Conservation (phyloP, 1,140 invertebrate genomes). For the Drosophila subpulchrella region DNA sequence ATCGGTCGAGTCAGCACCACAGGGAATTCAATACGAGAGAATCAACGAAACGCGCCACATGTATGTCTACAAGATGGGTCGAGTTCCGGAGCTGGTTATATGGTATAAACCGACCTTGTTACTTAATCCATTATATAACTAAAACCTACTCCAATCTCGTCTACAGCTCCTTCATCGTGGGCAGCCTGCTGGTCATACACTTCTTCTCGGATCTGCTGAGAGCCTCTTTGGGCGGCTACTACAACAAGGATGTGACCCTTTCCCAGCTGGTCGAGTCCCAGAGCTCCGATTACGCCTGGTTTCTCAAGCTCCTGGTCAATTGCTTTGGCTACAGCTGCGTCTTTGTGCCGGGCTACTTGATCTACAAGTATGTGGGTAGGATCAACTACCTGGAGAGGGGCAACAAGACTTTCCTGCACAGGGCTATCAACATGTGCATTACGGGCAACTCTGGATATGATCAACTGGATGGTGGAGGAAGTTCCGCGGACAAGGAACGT, state of each 20-base stretch:
- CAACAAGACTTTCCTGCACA: slow-evolving; percentile 86
- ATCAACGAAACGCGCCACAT: slow-evolving; percentile 43
- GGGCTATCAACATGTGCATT: slow-evolving; percentile 88
- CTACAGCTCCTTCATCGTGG: slow-evolving; percentile 68
- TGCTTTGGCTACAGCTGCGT: slow-evolving; percentile 95
- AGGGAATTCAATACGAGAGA: slow-evolving; percentile 7
- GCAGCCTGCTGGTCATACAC: slow-evolving; percentile 74
- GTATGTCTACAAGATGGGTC: slow-evolving; percentile 65
- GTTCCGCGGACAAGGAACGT: slow-evolving; percentile 70
- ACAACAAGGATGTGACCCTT: slow-evolving; percentile 65
- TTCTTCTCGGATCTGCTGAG: slow-evolving; percentile 79
- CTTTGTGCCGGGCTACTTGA: slow-evolving; percentile 93
- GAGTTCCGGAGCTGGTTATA: slow-evolving; percentile 73
- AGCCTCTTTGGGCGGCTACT: slow-evolving; percentile 60
- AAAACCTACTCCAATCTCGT: background rate
- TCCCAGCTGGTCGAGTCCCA: slow-evolving; percentile 79
- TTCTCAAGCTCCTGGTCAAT: slow-evolving; percentile 91
- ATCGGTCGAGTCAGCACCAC: slow-evolving; percentile 33
- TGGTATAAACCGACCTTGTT: slow-evolving; percentile 44
- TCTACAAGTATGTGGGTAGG: slow-evolving; percentile 93
- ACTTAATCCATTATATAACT: background rate
- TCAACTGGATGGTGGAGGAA: slow-evolving; percentile 58
- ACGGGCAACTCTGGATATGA: slow-evolving; percentile 85
- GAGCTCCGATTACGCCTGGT: slow-evolving; percentile 88
- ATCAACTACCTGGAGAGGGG: slow-evolving; percentile 91